Percentiles rank a stretch among this genome's conserved stretches.
phyloP scores from a whole-genome alignment of 2,888 invertebrate species.

The Petrolisthes cinctipes region DNA sequence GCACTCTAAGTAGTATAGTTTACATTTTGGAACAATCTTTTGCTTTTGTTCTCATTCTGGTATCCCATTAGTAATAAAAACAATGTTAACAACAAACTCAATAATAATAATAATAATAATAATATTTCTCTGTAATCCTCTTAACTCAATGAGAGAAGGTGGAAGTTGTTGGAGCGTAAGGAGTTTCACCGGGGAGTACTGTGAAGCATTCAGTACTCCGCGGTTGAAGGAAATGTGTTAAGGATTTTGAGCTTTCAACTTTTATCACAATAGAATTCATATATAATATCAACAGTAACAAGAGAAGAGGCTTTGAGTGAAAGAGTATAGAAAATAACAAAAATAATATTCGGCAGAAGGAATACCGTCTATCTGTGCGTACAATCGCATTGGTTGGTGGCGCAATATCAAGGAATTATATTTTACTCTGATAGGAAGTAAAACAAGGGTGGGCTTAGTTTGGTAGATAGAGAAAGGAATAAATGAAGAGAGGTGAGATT shows the following conservation, averaged over 20 bases:
- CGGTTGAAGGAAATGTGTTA: conserved; percentile 48
- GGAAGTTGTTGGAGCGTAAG: conserved; percentile 43
- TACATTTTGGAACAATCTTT: conserved; percentile 55
- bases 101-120: conserved; percentile 28
- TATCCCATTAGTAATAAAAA: conserved; percentile 52
- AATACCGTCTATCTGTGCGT: conserved; percentile 58
- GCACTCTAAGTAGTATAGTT: conserved; percentile 50
- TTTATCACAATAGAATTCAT: conserved; percentile 45
- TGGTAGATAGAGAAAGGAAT: no score
- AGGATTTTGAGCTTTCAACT: conserved; percentile 51
- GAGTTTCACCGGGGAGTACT: conserved; percentile 58
- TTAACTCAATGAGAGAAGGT: conserved; percentile 28
- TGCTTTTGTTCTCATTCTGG: conserved; percentile 48
- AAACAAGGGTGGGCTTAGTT: background rate
- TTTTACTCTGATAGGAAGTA: conserved; percentile 7
- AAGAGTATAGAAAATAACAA: conserved; percentile 43
- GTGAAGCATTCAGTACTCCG: conserved; percentile 64
- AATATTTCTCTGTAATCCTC: conserved; percentile 19
- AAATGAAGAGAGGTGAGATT: no score
- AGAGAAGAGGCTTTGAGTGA: conserved; percentile 31
- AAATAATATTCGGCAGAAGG: conserved; percentile 36
- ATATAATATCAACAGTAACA: conserved; percentile 31
- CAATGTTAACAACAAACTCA: conserved; percentile 29
- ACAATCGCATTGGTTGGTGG: conserved; percentile 44
- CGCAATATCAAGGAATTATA: conserved; percentile 45